phyloP scores from a whole-genome alignment of 2,113 vertebrate genomes.

The Eidolon helvum region DNA sequence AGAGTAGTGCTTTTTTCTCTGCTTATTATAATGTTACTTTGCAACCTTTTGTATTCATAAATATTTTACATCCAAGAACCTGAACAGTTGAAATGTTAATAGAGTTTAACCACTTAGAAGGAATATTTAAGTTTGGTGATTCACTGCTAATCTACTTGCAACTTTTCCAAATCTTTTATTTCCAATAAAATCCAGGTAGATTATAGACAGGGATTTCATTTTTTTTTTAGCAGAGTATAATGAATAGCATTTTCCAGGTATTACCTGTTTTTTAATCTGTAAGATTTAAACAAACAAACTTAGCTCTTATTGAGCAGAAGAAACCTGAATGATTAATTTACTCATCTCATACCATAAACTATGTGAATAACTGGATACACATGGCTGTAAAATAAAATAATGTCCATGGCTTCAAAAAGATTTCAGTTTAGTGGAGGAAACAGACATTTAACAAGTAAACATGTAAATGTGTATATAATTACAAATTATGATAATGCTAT shows the following conservation, averaged over 20 bases:
- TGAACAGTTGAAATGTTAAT: neutral
- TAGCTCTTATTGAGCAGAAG: neutral
- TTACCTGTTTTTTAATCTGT: neutral
- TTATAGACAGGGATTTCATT: neutral
- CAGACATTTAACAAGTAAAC: neutral
- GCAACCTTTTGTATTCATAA: neutral
- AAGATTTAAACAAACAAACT: neutral
- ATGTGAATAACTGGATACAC: neutral
- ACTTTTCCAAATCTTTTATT: neutral
- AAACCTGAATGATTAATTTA: neutral
- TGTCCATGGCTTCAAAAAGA: neutral
- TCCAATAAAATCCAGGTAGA: neutral
- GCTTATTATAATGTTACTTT: neutral
- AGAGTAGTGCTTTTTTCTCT: neutral
- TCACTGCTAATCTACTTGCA: neutral
- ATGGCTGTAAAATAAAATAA: neutral
- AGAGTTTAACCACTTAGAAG: neutral
- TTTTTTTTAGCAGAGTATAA: neutral
- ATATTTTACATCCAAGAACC: neutral
- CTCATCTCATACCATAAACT: neutral
- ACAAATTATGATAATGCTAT: neutral
- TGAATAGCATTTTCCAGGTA: neutral
- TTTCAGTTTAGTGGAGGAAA: neutral
- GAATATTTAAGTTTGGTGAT: neutral
- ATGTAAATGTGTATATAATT: neutral